Evolutionary conservation across 2,888 invertebrate genomes (phyloP).

Genomic region (Pheosia gnoma): DNA sequence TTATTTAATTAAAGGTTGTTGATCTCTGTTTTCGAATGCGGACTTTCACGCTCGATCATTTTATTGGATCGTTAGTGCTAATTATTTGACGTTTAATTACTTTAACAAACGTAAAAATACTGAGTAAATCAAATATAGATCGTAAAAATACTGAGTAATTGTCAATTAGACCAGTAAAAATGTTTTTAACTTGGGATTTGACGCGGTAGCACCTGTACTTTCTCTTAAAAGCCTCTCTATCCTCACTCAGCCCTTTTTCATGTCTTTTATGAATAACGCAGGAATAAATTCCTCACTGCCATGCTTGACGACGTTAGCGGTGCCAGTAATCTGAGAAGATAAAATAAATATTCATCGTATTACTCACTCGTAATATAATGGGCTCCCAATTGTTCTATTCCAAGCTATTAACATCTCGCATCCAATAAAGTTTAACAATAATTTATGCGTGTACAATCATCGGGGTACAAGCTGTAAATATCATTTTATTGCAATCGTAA

Average conservation of each 20-base stretch:
- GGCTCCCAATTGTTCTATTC: slow-evolving; percentile 15
- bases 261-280: too few relatives aligned
- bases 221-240: too few relatives aligned
- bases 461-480: slow-evolving; percentile 50
- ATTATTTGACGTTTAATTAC: background rate
- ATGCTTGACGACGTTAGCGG: too few relatives aligned
- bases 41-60: slow-evolving; percentile 24
- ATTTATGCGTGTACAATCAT: slow-evolving; percentile 54
- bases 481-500: slow-evolving; percentile 50
- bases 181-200: too few relatives aligned
- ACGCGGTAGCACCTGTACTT: too few relatives aligned
- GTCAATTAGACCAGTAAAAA: too few relatives aligned
- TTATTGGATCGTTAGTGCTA: background rate
- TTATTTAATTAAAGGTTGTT: slow-evolving; percentile 38
- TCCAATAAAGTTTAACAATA: slow-evolving; percentile 45
- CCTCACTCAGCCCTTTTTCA: too few relatives aligned
- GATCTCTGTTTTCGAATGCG: slow-evolving; percentile 15
- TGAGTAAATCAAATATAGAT: background rate
- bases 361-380: background rate
- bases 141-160: too few relatives aligned
- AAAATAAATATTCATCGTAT: background rate
- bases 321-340: too few relatives aligned
- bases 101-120: background rate
- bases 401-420: slow-evolving; percentile 32
- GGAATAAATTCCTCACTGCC: too few relatives aligned